Conservation (phyloP, 2,888 invertebrate species). For the Sylvicola fuscatus region DNA sequence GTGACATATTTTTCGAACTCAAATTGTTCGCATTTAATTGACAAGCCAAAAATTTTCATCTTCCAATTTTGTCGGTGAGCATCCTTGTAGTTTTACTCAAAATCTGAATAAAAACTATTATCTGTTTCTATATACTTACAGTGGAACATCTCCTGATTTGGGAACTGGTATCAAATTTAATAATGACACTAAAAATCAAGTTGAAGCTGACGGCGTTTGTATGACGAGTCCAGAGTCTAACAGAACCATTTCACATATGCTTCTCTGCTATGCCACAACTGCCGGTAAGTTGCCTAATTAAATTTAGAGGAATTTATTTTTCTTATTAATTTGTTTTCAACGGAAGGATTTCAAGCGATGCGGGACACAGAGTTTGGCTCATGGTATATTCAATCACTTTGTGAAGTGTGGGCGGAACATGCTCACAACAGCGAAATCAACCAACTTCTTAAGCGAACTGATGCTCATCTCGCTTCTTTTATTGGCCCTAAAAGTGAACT, state of each 20-base stretch:
- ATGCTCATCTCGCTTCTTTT: neutral
- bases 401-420: neutral
- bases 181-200: no score
- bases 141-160: no score
- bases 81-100: no score
- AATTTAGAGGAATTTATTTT: no score
- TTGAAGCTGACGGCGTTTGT: no score
- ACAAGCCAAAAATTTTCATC: slow-evolving; percentile 1
- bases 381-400: slow-evolving; percentile 1
- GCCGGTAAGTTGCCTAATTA: no score
- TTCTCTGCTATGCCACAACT: no score
- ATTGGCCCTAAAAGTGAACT: slow-evolving; percentile 1
- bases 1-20: neutral
- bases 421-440: neutral
- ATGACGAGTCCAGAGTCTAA: no score
- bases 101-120: no score
- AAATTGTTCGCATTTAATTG: slow-evolving; percentile 1
- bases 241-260: no score
- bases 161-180: no score
- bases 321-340: neutral
- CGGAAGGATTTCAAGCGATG: neutral
- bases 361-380: neutral
- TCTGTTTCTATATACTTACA: no score
- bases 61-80: neutral
- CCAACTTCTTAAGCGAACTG: neutral